Percentiles rank a stretch among this genome's conserved stretches.
phyloP scores from a whole-genome alignment of 1,140 invertebrate species.

The Ceratosolen solmsi region DNA sequence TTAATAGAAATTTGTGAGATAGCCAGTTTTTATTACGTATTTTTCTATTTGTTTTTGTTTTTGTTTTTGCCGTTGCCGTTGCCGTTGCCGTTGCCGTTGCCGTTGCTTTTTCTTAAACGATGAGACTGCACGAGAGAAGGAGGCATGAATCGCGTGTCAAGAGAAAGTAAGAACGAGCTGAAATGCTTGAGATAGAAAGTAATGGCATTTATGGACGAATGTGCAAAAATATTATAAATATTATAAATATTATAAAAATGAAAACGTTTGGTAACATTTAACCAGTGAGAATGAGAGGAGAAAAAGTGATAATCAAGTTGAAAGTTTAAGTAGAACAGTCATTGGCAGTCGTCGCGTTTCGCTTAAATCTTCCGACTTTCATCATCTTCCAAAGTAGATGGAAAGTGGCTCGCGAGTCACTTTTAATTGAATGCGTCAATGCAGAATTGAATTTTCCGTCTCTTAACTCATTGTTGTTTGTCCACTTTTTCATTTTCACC shows the following conservation, averaged over 20 bases:
- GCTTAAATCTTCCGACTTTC: neutral
- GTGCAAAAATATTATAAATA: too few species aligned
- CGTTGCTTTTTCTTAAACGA: too few species aligned
- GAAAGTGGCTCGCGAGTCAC: slow-evolving; percentile 7
- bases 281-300: too few species aligned
- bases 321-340: slow-evolving; percentile 22
- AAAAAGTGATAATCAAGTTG: slow-evolving; percentile 37
- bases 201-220: too few species aligned
- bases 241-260: too few species aligned
- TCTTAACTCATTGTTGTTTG: slow-evolving; percentile 23
- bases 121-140: neutral
- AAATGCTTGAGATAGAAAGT: too few species aligned
- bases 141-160: neutral
- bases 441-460: slow-evolving; percentile 35
- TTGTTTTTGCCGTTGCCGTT: too few species aligned
- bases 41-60: too few species aligned
- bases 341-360: neutral
- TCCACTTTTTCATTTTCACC: neutral
- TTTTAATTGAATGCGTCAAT: slow-evolving; percentile 45
- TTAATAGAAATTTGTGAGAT: slow-evolving; percentile 14
- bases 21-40: neutral
- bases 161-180: too few species aligned
- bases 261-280: too few species aligned
- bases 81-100: too few species aligned
- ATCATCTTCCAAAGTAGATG: neutral